phyloP scores from a whole-genome alignment of 2,797 vertebrate species.

The Propithecus deckenii region DNA sequence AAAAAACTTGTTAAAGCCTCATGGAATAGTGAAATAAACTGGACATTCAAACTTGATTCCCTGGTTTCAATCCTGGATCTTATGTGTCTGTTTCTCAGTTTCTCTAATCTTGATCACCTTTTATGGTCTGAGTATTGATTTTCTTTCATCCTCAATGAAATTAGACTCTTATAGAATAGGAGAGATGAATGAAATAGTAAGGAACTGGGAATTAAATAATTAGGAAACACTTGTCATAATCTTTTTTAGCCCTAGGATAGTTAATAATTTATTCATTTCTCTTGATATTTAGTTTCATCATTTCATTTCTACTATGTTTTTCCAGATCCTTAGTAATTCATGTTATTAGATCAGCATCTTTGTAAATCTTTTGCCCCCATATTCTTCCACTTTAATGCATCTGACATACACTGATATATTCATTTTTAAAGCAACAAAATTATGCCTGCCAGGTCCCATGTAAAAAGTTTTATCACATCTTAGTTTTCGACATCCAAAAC shows the following conservation, averaged over 20 bases:
- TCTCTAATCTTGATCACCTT: not conserved
- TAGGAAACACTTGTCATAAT: not conserved
- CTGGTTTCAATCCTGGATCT: not conserved
- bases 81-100: not conserved
- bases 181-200: not conserved
- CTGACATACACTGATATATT: not conserved
- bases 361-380: not conserved
- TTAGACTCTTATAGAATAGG: not conserved
- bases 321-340: not conserved
- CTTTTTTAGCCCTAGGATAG: not conserved
- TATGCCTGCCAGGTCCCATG: not conserved
- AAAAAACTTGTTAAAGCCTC: not conserved
- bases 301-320: not conserved
- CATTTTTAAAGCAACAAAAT: not conserved
- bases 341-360: not conserved
- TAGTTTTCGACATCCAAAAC: not conserved
- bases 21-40: not conserved
- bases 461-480: not conserved
- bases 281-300: not conserved
- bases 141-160: not conserved
- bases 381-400: not conserved
- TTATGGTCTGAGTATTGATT: not conserved
- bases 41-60: not conserved
- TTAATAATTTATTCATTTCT: not conserved
- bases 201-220: not conserved